These are phyloP conservation scores for Nematostella vectensis DNA, from an alignment of 92 coral and sea anemone species.

Conservation along the genomic window DNA sequence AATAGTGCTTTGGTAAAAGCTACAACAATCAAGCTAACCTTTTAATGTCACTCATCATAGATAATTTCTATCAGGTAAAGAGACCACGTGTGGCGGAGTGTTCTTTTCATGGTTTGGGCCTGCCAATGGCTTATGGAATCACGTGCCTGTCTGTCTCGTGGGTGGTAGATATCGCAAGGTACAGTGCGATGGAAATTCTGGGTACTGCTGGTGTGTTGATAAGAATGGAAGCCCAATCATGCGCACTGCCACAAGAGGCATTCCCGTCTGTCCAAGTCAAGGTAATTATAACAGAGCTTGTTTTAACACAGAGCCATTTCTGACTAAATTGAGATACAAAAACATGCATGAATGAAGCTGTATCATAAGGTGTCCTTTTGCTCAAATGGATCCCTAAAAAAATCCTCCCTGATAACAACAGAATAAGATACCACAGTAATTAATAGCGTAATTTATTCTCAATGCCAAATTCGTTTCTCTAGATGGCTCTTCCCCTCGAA, in stretches of 20 bases:
- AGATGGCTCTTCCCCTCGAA: too few species aligned
- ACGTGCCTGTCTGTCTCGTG: slow-evolving; percentile 53
- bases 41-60: too few species aligned
- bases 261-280: slow-evolving; percentile 55
- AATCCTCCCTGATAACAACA: too few species aligned
- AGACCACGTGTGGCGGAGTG: slow-evolving; percentile 11
- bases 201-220: slow-evolving; percentile 94
- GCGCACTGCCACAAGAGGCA: slow-evolving; percentile 48
- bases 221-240: slow-evolving; percentile 47
- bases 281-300: too few species aligned
- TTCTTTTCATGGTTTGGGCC: slow-evolving; percentile 35
- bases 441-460: too few species aligned
- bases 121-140: slow-evolving; percentile 54
- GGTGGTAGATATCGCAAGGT: slow-evolving; percentile 54
- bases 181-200: slow-evolving; percentile 84
- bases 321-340: neutral
- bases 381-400: too few species aligned
- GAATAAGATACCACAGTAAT: too few species aligned
- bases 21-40: too few species aligned
- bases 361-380: too few species aligned
- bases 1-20: too few species aligned
- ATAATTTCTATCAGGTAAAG: too few species aligned
- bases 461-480: too few species aligned
- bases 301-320: neutral
- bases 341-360: neutral